phyloP scores from a whole-genome alignment of 2,888 invertebrate genomes.

The Cynaeus angustus region DNA sequence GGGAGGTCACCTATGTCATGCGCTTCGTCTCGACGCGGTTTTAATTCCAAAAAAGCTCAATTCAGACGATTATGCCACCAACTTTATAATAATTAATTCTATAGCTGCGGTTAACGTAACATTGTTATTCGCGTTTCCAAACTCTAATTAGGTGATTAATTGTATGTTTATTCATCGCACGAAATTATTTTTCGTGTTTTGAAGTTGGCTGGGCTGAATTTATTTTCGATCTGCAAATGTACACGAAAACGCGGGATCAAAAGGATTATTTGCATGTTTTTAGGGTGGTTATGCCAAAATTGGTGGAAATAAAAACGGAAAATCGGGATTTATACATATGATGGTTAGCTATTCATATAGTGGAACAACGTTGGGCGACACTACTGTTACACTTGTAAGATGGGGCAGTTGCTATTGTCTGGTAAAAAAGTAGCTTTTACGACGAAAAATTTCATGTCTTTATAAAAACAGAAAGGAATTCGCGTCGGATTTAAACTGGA shows the following conservation, averaged over 20 bases:
- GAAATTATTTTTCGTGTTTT: neutral
- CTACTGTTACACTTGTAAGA: too few species aligned
- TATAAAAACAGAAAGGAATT: too few species aligned
- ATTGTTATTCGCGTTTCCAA: neutral
- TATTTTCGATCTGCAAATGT: conserved; percentile 3
- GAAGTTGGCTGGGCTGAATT: neutral
- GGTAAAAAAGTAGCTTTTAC: too few species aligned
- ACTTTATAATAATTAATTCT: too few species aligned
- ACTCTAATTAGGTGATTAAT: conserved; percentile 25
- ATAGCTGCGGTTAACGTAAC: neutral
- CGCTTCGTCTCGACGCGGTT: neutral
- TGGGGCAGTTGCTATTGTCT: too few species aligned
- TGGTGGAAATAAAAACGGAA: too few species aligned
- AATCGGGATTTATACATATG: too few species aligned
- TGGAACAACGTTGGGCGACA: too few species aligned
- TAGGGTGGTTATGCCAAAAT: neutral
- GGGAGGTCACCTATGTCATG: neutral
- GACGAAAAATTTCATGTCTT: too few species aligned
- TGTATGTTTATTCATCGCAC: conserved; percentile 9
- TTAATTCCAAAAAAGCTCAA: neutral
- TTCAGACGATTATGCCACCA: neutral
- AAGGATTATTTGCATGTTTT: conserved; percentile 4
- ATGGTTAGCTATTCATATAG: too few species aligned
- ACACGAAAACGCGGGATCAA: conserved; percentile 1
- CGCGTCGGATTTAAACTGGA: too few species aligned